These are phyloP conservation scores for Drosophila atripex DNA, from an alignment of 2,888 invertebrate species.

Conservation along the genomic window DNA sequence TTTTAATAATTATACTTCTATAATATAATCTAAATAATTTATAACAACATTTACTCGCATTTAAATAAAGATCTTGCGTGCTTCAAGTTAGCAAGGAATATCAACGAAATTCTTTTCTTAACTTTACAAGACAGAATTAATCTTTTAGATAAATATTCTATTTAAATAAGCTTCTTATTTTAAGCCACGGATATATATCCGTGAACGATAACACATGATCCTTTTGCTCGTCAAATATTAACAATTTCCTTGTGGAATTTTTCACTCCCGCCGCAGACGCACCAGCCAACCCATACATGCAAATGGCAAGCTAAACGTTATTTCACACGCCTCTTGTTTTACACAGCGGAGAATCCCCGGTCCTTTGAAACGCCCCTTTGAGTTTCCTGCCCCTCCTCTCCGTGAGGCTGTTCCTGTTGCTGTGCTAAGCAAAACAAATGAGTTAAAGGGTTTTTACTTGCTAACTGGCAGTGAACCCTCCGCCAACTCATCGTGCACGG, in stretches of 20 bases:
- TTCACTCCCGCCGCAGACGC: background rate
- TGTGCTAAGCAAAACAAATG: conserved; percentile 78
- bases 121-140: too few relatives aligned
- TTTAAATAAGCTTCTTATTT: too few relatives aligned
- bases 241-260: background rate
- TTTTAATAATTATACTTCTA: too few relatives aligned
- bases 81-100: too few relatives aligned
- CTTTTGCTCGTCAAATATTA: background rate
- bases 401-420: conserved; percentile 9
- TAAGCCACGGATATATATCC: background rate
- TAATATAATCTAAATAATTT: too few relatives aligned
- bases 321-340: conserved; percentile 75
- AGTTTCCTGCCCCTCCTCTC: background rate
- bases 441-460: conserved; percentile 76
- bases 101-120: too few relatives aligned
- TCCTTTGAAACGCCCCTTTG: background rate
- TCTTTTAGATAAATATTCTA: too few relatives aligned
- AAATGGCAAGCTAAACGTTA: conserved; percentile 63
- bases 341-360: conserved; percentile 34
- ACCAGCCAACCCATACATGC: background rate
- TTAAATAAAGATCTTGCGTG: too few relatives aligned
- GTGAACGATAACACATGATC: background rate
- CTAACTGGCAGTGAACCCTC: conserved; percentile 31
- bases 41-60: too few relatives aligned
- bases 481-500: conserved; percentile 74